phyloP scores from a whole-genome alignment of 2,888 invertebrate genomes.

The Perithous albicinctus region DNA sequence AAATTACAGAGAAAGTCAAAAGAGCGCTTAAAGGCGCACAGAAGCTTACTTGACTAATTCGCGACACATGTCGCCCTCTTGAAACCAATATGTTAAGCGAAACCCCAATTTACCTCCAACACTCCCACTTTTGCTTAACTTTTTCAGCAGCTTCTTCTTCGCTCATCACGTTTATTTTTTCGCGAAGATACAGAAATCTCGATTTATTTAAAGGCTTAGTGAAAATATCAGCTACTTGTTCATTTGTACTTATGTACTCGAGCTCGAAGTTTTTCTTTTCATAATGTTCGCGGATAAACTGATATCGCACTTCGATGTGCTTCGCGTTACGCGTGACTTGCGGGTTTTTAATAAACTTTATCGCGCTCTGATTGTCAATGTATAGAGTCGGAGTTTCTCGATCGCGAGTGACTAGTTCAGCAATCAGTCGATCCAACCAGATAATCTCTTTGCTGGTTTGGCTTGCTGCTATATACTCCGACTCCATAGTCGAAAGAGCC shows the following conservation, averaged over 20 bases:
- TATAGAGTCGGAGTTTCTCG: constrained; percentile 25
- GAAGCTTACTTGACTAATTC: too few species aligned
- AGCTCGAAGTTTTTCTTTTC: not conserved
- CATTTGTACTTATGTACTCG: not conserved
- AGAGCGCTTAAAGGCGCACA: too few species aligned
- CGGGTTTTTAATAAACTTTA: constrained; percentile 2
- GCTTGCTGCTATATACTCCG: constrained; percentile 64
- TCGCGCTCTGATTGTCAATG: constrained; percentile 59
- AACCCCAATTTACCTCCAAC: too few species aligned
- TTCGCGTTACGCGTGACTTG: not conserved
- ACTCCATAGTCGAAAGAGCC: constrained; percentile 63
- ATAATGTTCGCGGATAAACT: not conserved
- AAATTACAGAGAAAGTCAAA: too few species aligned
- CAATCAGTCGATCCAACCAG: constrained; percentile 56
- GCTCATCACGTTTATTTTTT: too few species aligned
- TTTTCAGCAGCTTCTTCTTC: too few species aligned
- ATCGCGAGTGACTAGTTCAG: constrained; percentile 12
- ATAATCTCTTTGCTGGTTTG: constrained; percentile 47
- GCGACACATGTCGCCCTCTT: too few species aligned
- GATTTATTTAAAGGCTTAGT: not conserved
- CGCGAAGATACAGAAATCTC: too few species aligned
- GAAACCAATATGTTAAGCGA: too few species aligned
- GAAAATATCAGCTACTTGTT: not conserved
- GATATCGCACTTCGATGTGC: constrained; percentile 6
- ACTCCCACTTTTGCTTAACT: too few species aligned